Percentiles rank a stretch among this genome's conserved stretches.
Evolutionary conservation across 1,140 invertebrate species (phyloP).

Genomic region (Dendrolimus kikuchii): DNA sequence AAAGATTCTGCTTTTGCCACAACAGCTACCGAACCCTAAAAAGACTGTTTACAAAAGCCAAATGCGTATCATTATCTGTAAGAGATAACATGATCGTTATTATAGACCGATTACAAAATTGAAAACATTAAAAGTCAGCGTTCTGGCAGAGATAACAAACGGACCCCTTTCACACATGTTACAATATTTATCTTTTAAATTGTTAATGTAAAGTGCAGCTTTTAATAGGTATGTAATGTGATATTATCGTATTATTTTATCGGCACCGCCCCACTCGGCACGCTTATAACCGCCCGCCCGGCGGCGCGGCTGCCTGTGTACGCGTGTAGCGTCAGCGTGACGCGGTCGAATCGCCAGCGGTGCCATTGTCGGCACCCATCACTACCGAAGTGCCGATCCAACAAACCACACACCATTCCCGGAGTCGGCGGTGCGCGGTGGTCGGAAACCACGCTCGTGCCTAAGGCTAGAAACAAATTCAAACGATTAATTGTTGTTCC

Average conservation of each 20-base stretch:
- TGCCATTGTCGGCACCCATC: no score
- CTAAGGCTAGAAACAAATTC: slow-evolving; percentile 28
- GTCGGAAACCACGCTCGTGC: slow-evolving; percentile 9
- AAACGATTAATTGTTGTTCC: slow-evolving; percentile 59
- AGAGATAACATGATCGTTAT: neutral
- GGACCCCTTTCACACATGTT: slow-evolving; percentile 40
- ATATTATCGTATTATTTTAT: slow-evolving; percentile 60
- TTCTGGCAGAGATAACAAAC: slow-evolving; percentile 2
- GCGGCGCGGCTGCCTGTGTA: slow-evolving; percentile 17
- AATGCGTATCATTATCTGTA: neutral
- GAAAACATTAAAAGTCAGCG: no score
- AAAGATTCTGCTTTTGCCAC: no score
- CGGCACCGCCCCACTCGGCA: slow-evolving; percentile 37
- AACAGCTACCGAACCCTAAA: no score
- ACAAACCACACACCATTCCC: no score
- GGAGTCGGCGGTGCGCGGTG: no score
- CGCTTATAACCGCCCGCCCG: slow-evolving; percentile 54
- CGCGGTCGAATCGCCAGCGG: slow-evolving; percentile 17
- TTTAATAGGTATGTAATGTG: slow-evolving; percentile 55
- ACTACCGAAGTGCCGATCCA: no score
- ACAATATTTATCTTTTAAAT: slow-evolving; percentile 39
- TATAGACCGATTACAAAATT: neutral
- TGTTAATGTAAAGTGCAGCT: slow-evolving; percentile 46
- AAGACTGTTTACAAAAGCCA: neutral
- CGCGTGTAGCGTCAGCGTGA: slow-evolving; percentile 27